phyloP scores from a whole-genome alignment of 2,113 vertebrate species.

The Arvicanthis niloticus region DNA sequence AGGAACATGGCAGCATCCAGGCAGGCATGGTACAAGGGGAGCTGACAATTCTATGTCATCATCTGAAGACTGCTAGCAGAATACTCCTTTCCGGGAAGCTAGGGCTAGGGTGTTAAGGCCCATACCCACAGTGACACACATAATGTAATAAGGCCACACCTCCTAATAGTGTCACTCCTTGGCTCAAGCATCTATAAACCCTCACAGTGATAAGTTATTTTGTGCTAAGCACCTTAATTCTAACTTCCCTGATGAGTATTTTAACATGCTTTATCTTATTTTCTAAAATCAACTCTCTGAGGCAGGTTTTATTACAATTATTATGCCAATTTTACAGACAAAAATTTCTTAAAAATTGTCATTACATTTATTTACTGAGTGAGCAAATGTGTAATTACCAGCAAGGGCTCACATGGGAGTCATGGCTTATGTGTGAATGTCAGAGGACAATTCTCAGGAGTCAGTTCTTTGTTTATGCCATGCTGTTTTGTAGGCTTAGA shows the following conservation, averaged over 20 bases:
- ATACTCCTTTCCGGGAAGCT: no score
- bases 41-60: no score
- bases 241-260: background rate
- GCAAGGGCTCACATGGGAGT: background rate
- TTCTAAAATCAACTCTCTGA: background rate
- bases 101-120: no score
- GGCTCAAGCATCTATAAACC: no score
- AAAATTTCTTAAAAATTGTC: background rate
- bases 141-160: no score
- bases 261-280: background rate
- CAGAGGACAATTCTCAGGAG: background rate
- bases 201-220: background rate
- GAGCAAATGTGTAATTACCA: background rate
- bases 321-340: background rate
- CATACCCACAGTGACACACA: no score
- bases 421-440: background rate
- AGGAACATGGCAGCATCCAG: no score
- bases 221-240: background rate
- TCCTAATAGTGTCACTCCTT: no score
- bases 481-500: background rate
- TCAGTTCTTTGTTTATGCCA: background rate
- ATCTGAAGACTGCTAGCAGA: no score
- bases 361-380: background rate
- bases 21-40: no score
- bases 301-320: conserved; percentile 8